Percentiles rank a stretch among this genome's conserved stretches.
Evolutionary conservation across 2,113 vertebrate genomes (phyloP).

Genomic region (Oceanites oceanicus): DNA sequence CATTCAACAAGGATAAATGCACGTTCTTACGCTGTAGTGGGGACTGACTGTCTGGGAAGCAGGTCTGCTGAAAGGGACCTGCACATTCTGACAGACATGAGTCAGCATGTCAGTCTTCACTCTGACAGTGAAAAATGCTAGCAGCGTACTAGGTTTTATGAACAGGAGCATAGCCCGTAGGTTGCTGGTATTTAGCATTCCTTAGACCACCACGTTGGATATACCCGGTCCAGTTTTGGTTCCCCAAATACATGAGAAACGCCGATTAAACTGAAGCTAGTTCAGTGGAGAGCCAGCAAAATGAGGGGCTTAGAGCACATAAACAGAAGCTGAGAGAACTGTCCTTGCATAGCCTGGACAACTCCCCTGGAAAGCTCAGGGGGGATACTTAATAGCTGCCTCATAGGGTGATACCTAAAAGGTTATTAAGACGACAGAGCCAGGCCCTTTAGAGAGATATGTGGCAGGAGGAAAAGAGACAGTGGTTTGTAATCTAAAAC

Average conservation of each 20-base stretch:
- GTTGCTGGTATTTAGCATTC: background rate
- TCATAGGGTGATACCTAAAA: background rate
- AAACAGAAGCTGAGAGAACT: background rate
- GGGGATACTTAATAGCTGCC: background rate
- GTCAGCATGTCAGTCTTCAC: background rate
- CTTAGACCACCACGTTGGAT: background rate
- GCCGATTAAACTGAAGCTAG: background rate
- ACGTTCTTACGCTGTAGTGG: accelerated
- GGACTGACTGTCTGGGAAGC: background rate
- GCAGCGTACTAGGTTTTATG: background rate
- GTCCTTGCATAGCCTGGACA: background rate
- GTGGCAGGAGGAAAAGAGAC: background rate
- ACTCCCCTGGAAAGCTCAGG: background rate
- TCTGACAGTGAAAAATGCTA: background rate
- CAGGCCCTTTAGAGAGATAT: background rate
- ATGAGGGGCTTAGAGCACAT: background rate
- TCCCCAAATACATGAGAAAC: background rate
- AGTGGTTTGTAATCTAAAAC: background rate
- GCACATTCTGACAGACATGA: accelerated
- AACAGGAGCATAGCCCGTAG: background rate
- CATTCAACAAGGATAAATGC: background rate
- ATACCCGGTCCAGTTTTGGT: background rate
- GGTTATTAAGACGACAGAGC: background rate
- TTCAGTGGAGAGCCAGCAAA: background rate
- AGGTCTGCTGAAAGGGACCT: background rate